Percentiles rank a stretch among this genome's conserved stretches.
These are phyloP conservation scores for Merops nubicus DNA, from an alignment of 2,113 vertebrate genomes.

Conservation along the genomic window DNA sequence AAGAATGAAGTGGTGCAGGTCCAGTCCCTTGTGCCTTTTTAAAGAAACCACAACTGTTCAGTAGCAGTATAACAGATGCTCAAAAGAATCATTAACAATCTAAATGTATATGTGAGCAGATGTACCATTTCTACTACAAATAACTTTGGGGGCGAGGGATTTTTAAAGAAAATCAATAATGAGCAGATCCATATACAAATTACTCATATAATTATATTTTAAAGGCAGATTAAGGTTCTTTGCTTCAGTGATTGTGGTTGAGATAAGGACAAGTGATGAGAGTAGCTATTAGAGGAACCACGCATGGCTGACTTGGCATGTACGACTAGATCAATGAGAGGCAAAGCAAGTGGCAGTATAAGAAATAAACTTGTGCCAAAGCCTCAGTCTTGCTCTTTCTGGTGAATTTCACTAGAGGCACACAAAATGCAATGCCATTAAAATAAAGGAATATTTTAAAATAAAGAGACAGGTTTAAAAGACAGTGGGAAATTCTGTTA, in stretches of 20 bases:
- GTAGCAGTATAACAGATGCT: slow-evolving; percentile 76
- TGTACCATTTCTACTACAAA: slow-evolving; percentile 69
- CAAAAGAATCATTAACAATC: slow-evolving; percentile 77
- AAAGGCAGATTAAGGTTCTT: slow-evolving; percentile 46
- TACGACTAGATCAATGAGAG: slow-evolving; percentile 11
- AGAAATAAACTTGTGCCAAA: slow-evolving; percentile 23
- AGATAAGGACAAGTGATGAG: slow-evolving; percentile 31
- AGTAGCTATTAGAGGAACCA: slow-evolving; percentile 20
- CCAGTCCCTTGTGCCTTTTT: slow-evolving; percentile 71
- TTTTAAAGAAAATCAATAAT: slow-evolving; percentile 69
- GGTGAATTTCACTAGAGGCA: background rate
- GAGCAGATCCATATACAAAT: slow-evolving; percentile 52
- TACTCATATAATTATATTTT: slow-evolving; percentile 64
- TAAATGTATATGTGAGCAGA: slow-evolving; percentile 77
- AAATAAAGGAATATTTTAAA: background rate
- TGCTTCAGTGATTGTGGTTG: slow-evolving; percentile 33
- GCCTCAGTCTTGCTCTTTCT: background rate
- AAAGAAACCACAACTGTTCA: slow-evolving; percentile 79
- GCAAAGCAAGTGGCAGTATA: background rate
- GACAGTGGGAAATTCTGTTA: background rate
- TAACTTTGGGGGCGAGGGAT: slow-evolving; percentile 56
- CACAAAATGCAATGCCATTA: background rate
- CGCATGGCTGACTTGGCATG: background rate
- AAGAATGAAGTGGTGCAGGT: slow-evolving; percentile 70
- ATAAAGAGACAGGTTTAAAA: background rate